Base-by-base conservation (phyloP, 2,888 invertebrate species). In the Chydorus sphaericus region DNA sequence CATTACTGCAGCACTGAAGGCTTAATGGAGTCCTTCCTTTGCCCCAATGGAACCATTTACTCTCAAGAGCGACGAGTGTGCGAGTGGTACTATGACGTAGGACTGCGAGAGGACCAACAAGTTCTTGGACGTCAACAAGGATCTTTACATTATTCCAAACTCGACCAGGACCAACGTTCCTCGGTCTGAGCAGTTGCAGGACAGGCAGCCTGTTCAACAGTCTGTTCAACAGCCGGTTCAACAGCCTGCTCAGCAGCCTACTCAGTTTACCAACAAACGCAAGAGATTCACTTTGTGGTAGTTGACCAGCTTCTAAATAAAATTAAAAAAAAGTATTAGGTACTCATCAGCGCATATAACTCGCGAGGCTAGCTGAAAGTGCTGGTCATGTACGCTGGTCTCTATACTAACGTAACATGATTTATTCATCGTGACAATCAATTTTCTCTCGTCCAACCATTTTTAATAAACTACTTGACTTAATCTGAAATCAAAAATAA, bases 21-120 rank as follows among this genome's bases (percentile, higher is more conserved):
- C 11, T 48, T 51, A n/a, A 37, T 57, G 7, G 57, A 57, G 14
- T 57, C 57, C 14, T 57, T 57, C 53, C 53, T 57, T n/a, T 57
- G 57, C 23, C 52, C 57, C 28, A 57, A 57, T 26, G 57, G 57
- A 5, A 57, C 57, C 5, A 54, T 57, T 30, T 57, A 57, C 28
- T 57, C 51, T 20, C 44, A 57, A 26, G 39, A 50, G 36, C 28
- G 31, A 10, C 54, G 57, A 20, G 57, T 57, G 2, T 57, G 57
- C 20, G 57, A 57, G 11, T 57, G 57, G 57, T 57, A 49, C 23
- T 57, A 31, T 44, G 33, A 38, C 20, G 57, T 57, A 4, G n/a
- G 57, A 57, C 39, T 57, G 57, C 23, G 18, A 38, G 4, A 23
- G 18, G 36, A 55, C 57, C 31, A 30, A 30, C 16, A 31, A 54